Evolutionary conservation across 2,113 vertebrate species (phyloP).

Genomic region (Porphyrio hochstetteri): DNA sequence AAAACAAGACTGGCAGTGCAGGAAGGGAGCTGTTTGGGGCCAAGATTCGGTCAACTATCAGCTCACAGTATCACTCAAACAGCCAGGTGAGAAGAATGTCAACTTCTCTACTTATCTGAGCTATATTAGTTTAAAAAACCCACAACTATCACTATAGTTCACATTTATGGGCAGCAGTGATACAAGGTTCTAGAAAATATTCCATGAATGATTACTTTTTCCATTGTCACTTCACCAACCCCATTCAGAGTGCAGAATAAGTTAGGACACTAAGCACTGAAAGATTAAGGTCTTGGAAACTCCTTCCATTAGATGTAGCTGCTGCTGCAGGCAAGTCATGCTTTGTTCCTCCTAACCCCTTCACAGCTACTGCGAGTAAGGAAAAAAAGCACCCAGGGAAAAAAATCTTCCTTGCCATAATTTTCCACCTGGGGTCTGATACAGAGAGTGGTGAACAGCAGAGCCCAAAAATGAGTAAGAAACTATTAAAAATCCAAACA

Average conservation of each 20-base stretch:
- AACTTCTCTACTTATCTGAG: not conserved
- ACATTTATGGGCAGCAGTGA: not conserved
- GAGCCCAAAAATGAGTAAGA: conserved; percentile 36
- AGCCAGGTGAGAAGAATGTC: not conserved
- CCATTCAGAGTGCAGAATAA: not conserved
- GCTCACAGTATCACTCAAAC: not conserved
- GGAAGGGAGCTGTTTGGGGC: not conserved
- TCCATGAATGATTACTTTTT: not conserved
- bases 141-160: not conserved
- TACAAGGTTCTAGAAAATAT: not conserved
- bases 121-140: not conserved
- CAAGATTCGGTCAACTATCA: not conserved
- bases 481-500: conserved; percentile 44
- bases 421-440: conserved; percentile 18
- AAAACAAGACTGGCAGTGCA: not conserved
- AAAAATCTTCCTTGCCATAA: not conserved
- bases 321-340: not conserved
- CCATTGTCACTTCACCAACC: not conserved
- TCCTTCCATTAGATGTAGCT: not conserved
- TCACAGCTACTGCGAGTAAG: not conserved
- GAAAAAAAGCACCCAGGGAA: not conserved
- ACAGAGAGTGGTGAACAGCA: conserved; percentile 11
- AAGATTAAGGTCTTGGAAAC: not conserved
- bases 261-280: not conserved
- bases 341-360: not conserved